Base-by-base conservation (phyloP, 2,113 vertebrate species). In the Leucoraja erinaceus region DNA sequence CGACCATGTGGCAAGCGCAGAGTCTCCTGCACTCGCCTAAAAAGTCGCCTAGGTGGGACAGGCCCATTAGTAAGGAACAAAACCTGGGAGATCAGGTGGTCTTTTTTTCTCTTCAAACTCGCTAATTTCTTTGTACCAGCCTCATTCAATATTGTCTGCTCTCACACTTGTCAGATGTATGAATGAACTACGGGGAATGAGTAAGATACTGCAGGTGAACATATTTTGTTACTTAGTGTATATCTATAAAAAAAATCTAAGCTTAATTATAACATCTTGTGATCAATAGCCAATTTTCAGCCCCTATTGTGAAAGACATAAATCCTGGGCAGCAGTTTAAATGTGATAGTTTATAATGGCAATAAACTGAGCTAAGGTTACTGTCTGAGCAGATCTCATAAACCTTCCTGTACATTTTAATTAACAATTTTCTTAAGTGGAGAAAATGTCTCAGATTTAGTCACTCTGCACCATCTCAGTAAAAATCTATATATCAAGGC, bases 391-490 rank as follows among this genome's bases (percentile, higher is more conserved):
- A 91, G 90, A 74, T 74, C 90, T 72, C 90, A 91, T 91, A 91
- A 91, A 91, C 90, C 38, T 91, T 91, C 38, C 66, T 91, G 90
- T 91, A 91, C 90, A 72, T 91, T 91, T 91, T 91, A 91, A 91
- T 91, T 91, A 91, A 91, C 90, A 91, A 91, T 91, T 91, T 91
- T 91, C 90, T 91, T 91, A 91, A 91, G 90, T 91, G 90, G 66
- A 91, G 68, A 91, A 74, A 91, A 72, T 31, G 90, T 91, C 68
- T 72, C 47, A 54, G 90, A 91, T 91, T 91, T 91, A 91, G 90
- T 91, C 72, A 91, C 68, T 91, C 90, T 91, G 68, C 33, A 74
- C 38, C 90, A 91, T 70, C 68, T 91, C 90, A 54, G 38, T 28
- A 11, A 91, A 91, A 68, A 72, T 91, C 90, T 91, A 91, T 91